Evolutionary conservation across 2,113 vertebrate species (phyloP).

Genomic region (Xiphophorus couchianus): DNA sequence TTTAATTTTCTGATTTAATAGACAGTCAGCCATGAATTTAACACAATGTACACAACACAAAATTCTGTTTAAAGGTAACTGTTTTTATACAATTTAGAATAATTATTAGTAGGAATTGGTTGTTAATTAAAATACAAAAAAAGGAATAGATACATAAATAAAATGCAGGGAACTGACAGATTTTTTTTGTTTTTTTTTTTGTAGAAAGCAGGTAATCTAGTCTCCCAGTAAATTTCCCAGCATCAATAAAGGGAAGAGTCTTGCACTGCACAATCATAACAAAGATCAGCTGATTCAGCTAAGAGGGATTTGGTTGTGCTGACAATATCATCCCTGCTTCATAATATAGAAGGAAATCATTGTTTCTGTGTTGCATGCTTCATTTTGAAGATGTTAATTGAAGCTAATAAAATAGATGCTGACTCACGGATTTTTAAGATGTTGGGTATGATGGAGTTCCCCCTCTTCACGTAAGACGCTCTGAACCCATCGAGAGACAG

Average conservation of each 20-base stretch:
- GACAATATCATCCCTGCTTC: no score
- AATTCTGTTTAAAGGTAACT: no score
- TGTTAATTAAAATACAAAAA: no score
- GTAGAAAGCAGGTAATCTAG: no score
- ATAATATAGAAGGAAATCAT: background rate
- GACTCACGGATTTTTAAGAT: slow-evolving; percentile 94
- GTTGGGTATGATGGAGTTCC: slow-evolving; percentile 90
- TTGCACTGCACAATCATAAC: background rate
- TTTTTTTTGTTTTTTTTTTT: no score
- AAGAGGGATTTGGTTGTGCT: background rate
- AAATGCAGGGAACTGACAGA: no score
- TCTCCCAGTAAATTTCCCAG: no score
- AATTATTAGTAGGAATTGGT: no score
- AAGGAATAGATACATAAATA: no score
- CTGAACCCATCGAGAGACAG: slow-evolving; percentile 96
- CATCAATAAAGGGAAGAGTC: no score
- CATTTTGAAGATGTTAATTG: background rate
- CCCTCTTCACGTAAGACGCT: slow-evolving; percentile 95
- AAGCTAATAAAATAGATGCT: background rate
- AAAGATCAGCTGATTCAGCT: background rate
- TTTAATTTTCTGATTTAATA: background rate
- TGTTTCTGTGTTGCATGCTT: background rate
- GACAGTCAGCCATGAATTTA: background rate
- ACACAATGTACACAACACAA: no score
- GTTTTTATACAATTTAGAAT: no score